Evolutionary conservation across 2,888 invertebrate species (phyloP), one percentile per base, ranked within the genome.

Genomic region (Pilophorus perplexus): DNA sequence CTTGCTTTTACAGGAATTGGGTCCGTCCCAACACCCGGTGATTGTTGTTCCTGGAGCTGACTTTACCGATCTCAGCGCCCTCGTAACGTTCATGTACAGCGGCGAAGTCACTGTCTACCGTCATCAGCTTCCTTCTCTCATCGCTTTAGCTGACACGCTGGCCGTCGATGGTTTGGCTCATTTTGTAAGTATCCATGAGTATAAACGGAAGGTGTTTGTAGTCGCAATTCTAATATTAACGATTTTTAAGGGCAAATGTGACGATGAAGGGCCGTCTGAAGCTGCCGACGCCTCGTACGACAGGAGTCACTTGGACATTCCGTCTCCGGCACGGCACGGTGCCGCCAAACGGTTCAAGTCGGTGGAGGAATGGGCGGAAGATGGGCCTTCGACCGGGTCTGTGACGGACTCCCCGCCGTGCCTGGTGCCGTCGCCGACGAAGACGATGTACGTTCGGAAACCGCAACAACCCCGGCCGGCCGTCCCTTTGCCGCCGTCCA

Each of bases 31-130:
- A 76, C 87, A 86, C 78, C 86, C 88, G 0, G 81, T 88, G 42
- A 85, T 89, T 42, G 84, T 89, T 66, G 81, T 89, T 54, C 83
- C 88, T 67, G 85, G 86, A 69, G 86, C 87, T 72, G 84, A 84
- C 67, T 84, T 83, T 69, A 80, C 84, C n/a, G 88, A 88, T 75
- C 79, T 89, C 67, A 81, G 85, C 62, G 85, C 90, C 10, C 84
- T 92, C 67, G 83, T 92, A 37, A 87, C 89, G 2, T 92, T 91
- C 77, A 90, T 92, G 86, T 92, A 92, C 78, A 88, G 88, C 52
- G 91, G 91, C 2, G 91, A 92, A 77, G 91, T 91, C 74, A 88
- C 90, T 68, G 89, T 91, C 27, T 88, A 88, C 69, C 87, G 88
- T 77, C 85, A 85, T 73, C 85, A 88, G 75, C 81, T 92, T 71